phyloP scores from a whole-genome alignment of 2,888 invertebrate genomes.

The Tipula unca region DNA sequence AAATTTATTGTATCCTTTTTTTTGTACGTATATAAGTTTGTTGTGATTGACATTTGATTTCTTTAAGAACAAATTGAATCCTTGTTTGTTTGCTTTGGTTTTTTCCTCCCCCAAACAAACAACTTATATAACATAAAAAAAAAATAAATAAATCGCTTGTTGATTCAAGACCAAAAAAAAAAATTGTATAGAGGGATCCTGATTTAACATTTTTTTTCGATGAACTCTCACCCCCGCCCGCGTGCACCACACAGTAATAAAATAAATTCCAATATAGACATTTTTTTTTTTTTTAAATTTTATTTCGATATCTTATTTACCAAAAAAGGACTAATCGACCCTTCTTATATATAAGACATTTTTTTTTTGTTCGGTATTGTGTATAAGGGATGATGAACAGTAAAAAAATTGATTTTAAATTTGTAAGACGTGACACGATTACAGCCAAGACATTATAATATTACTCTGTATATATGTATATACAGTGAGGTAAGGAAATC shows the following conservation, averaged over 20 bases:
- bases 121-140: neutral
- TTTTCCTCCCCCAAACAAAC: neutral
- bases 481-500: neutral
- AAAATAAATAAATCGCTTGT: slow-evolving; percentile 14
- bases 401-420: slow-evolving; percentile 14
- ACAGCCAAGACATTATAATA: neutral
- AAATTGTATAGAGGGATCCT: neutral
- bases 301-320: slow-evolving; percentile 14
- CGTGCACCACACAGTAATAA: neutral
- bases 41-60: slow-evolving; percentile 14
- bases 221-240: neutral
- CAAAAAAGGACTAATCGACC: slow-evolving; percentile 9
- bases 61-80: slow-evolving; percentile 14
- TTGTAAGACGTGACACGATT: slow-evolving; percentile 17
- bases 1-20: neutral
- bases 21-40: neutral
- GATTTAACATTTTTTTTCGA: neutral
- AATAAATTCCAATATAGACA: slow-evolving; percentile 8
- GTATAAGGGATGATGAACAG: neutral
- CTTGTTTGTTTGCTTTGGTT: slow-evolving; percentile 8
- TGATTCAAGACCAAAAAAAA: neutral
- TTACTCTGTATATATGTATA: too few relatives aligned
- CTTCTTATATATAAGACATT: neutral
- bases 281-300: slow-evolving; percentile 14
- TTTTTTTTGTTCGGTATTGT: neutral